Base-by-base conservation (phyloP, 2,113 vertebrate species). In the Syrmaticus mikado region DNA sequence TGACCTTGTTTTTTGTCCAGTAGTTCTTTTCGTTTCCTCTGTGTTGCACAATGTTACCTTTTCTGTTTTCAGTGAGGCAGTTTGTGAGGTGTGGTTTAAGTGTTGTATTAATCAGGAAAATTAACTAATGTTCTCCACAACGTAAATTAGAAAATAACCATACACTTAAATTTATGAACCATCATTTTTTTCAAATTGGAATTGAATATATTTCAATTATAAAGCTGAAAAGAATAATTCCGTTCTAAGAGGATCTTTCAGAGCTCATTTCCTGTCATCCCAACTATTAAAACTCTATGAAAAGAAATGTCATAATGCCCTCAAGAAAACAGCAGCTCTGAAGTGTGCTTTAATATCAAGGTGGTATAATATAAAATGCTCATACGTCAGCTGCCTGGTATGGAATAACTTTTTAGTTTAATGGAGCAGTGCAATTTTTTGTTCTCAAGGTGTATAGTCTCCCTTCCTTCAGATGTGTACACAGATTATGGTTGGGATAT, bases 201-300 rank as follows among this genome's bases (percentile, higher is more conserved):
- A 76, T 87, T 91, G 80, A 70, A 62, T 78, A 22, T 91, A 67
- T 93, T 96, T 87, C 41, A 82, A 48, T 79, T 55, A 53, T 92
- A 85, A 94, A 95, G 68, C 89, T 95, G 36, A 89, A 77, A 75
- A 75, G 75, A 96, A 28, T 94, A 94, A 93, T 55, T 95, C 50
- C n/a, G 20, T 82, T 87, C 55, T 18, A 9, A 85, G 65, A 75
- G 53, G 45, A 92, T 18, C 34, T 94, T 97, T 72, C 30, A 45
- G 53, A 71, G 12, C 40, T 89, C 43, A 46, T 25, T 87, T 91
- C 81, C 28, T 7, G 16, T 90, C 45, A 64, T 92, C 32, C 12
- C 14, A 64, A 27, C 91, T 95, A 66, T 88, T 92, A 90, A 90
- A 87, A 85, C 52, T 41, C 87, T 73, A 71, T 87, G 50, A 95